Conservation (phyloP, 2,113 vertebrate species). For the Columba janthina region DNA sequence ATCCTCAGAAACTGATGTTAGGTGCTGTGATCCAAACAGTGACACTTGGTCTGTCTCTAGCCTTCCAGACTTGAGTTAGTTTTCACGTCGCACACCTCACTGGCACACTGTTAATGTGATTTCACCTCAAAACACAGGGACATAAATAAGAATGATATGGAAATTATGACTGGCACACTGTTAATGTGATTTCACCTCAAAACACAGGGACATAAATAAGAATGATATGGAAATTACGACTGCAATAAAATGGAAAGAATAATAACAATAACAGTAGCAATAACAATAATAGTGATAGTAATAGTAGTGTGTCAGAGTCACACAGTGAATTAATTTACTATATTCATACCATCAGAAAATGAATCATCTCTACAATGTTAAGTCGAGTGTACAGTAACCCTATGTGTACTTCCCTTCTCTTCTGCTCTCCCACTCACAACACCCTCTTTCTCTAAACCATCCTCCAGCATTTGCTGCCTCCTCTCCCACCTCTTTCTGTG, state of each 20-base stretch:
- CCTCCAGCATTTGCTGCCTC: neutral
- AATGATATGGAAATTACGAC: neutral
- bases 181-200: neutral
- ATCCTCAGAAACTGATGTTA: neutral
- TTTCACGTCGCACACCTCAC: neutral
- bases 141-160: neutral
- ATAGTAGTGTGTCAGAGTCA: neutral
- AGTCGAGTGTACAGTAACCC: neutral
- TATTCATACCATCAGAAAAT: constrained; percentile 5
- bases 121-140: neutral
- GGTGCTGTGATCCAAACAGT: neutral
- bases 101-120: neutral
- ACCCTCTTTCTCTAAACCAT: neutral
- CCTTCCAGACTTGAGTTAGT: neutral
- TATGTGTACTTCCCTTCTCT: neutral
- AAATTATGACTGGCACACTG: neutral
- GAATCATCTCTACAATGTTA: neutral
- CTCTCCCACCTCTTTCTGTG: neutral
- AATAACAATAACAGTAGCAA: neutral
- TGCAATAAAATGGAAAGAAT: neutral
- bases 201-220: neutral
- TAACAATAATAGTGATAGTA: neutral
- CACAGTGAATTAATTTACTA: neutral
- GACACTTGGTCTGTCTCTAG: rapidly evolving
- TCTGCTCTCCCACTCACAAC: neutral